These are phyloP conservation scores for Lasioglossum vierecki DNA, from an alignment of 2,888 invertebrate species.

Conservation along the genomic window DNA sequence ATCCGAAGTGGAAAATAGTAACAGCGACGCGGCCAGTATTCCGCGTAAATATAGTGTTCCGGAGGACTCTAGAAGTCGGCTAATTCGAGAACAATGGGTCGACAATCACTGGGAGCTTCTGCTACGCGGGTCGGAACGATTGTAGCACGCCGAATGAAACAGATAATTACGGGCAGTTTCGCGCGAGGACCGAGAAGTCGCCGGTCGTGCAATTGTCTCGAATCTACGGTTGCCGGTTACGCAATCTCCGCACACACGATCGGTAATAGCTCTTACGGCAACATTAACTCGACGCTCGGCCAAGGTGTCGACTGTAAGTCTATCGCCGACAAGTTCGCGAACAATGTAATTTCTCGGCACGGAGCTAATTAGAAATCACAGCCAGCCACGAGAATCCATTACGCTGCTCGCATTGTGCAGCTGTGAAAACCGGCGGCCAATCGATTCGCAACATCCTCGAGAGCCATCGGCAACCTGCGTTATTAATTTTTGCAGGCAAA, in stretches of 20 bases:
- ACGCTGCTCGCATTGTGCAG: background rate
- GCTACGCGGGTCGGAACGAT: background rate
- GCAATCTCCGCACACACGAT: slow-evolving; percentile 16
- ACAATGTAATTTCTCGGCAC: background rate
- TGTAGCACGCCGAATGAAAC: background rate
- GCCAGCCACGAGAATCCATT: background rate
- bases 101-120: background rate
- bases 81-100: background rate
- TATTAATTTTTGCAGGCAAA: no score
- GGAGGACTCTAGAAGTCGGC: background rate
- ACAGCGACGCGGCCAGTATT: background rate
- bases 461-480: background rate
- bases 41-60: background rate
- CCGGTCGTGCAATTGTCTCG: background rate
- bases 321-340: background rate
- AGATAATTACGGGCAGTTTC: slow-evolving; percentile 16
- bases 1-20: background rate
- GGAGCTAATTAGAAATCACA: slow-evolving; percentile 15
- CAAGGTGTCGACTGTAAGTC: background rate
- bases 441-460: background rate
- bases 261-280: slow-evolving; percentile 17
- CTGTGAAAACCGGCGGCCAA: slow-evolving; percentile 25
- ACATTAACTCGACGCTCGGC: slow-evolving; percentile 11
- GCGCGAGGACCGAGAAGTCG: background rate
- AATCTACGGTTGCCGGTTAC: background rate